A percentile compares a stretch with the other conserved stretches of the same genome.
These are phyloP conservation scores for Callocephalon fimbriatum DNA, from an alignment of 2,113 vertebrate species.

Conservation along the genomic window DNA sequence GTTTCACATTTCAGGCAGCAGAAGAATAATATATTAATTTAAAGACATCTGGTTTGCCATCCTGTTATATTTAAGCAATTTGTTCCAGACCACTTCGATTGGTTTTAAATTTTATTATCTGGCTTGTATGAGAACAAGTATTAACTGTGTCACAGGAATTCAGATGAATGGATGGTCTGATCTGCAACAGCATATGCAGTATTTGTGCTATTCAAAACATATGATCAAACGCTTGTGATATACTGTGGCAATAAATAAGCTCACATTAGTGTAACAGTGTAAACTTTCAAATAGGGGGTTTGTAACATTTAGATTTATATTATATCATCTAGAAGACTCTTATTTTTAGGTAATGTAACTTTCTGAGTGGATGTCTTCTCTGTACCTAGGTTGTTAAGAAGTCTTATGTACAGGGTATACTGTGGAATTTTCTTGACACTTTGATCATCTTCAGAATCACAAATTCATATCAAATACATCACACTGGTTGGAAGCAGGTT, in stretches of 20 bases:
- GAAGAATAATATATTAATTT: background rate
- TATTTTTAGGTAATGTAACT: background rate
- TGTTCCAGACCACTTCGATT: background rate
- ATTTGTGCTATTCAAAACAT: background rate
- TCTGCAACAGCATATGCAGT: background rate
- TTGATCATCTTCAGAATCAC: background rate
- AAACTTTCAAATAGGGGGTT: background rate
- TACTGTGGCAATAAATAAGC: background rate
- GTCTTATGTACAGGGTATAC: background rate
- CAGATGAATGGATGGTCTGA: background rate
- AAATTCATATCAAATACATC: background rate
- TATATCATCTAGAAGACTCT: background rate
- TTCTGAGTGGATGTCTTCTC: background rate
- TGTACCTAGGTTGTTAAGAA: background rate
- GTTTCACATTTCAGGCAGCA: background rate
- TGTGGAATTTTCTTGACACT: background rate
- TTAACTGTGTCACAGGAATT: background rate
- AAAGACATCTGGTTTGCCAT: background rate
- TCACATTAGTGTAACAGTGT: background rate
- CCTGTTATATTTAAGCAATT: background rate
- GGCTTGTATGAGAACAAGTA: background rate
- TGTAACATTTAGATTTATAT: background rate
- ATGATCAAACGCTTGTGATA: background rate
- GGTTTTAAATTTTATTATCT: background rate
- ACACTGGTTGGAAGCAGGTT: background rate